Evolutionary conservation across 2,113 vertebrate species (phyloP).

Genomic region (Engraulis encrasicolus): DNA sequence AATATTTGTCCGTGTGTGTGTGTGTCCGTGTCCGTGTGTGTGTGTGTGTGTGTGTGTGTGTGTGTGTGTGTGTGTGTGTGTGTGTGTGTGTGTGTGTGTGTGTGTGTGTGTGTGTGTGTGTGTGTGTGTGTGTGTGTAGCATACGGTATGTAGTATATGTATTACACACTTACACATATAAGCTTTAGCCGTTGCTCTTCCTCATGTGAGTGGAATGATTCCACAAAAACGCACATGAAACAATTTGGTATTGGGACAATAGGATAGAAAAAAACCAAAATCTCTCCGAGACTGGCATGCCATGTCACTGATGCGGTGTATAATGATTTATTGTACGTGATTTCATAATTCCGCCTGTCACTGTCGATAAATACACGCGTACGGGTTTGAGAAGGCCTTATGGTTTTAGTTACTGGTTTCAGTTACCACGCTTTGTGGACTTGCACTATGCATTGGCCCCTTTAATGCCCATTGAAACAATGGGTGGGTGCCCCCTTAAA

Average conservation of each 20-base stretch:
- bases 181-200: constrained; percentile 40
- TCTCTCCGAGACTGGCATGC: background rate
- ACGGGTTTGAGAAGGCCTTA: constrained; percentile 7
- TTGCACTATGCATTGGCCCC: constrained; percentile 6
- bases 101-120: too few species aligned
- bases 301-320: constrained; percentile 11
- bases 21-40: too few species aligned
- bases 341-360: constrained; percentile 4
- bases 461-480: constrained; percentile 9
- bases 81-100: too few species aligned
- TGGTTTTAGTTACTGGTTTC: constrained; percentile 17
- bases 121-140: too few species aligned
- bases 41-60: too few species aligned
- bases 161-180: too few species aligned
- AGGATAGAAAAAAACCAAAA: background rate
- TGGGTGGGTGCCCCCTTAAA: constrained; percentile 9
- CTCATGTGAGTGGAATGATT: constrained; percentile 43
- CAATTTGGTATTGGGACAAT: constrained; percentile 46
- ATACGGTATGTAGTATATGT: too few species aligned
- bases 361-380: background rate
- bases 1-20: too few species aligned
- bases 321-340: constrained; percentile 22
- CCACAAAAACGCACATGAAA: constrained; percentile 49
- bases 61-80: too few species aligned
- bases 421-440: constrained; percentile 12